Base-by-base conservation (phyloP, 2,888 invertebrate species). In the Diloba caeruleocephala region DNA sequence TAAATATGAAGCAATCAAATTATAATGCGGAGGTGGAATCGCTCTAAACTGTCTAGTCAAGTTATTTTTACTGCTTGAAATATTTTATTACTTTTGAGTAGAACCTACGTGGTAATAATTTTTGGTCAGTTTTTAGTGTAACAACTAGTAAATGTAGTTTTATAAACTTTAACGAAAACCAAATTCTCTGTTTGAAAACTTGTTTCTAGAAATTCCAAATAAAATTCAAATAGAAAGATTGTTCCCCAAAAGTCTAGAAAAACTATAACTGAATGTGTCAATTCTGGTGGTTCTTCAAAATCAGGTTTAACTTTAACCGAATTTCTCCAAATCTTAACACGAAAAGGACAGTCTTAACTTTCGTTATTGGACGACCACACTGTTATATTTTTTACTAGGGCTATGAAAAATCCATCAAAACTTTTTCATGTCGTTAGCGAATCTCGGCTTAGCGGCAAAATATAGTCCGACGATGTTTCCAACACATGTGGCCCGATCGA, bases 371-470 rank as follows among this genome's bases (percentile, higher is more conserved):
- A 78, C 78, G 80, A 78, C 81, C 80, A 74, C 78, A 71, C 71
- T 76, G 78, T 78, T 80, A 67, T 83, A 74, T 84, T 88, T 89
- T 88, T 87, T 84, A 73, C 78, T 60, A 61, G 57, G 62, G 79
- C 79, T 79, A 89, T 88, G 88, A 87, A 89, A 89, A 84, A 85
- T 84, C 85, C 87, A 88, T 89, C 84, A 79, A 78, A 85, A 85
- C 74, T 87, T 90, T 89, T 89, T 89, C 82, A 84, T 79, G 76
- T 90, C 88, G 89, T 90, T 89, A 89, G 87, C 79, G 79, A 76
- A 68, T 77, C 74, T 79, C 75, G 72, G 76, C 76, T 76, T 77
- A 74, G 69, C 65, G 68, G 53, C 60, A 75, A 79, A 82, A 84
- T 72, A 78, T 74, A 59, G 70, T 65, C 67, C 52, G 66, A 53